A percentile compares a stretch with the other conserved stretches of the same genome.
Conservation (phyloP, 2,113 vertebrate genomes). For the Herpailurus yagouaroundi region DNA sequence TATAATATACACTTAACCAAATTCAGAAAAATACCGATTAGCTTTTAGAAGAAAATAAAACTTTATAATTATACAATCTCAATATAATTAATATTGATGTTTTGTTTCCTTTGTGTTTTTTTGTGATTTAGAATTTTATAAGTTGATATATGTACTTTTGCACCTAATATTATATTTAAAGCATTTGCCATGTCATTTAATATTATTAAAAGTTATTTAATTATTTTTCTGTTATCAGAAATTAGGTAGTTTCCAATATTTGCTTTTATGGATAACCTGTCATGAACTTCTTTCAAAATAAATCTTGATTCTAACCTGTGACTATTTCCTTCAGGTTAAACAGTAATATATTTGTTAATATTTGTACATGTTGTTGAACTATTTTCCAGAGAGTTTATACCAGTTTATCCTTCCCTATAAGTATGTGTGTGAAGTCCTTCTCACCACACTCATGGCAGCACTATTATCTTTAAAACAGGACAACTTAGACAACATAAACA, state of each 20-base stretch:
- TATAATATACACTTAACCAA: neutral
- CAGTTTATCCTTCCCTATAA: neutral
- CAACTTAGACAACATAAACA: neutral
- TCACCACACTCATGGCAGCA: neutral
- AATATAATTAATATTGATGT: neutral
- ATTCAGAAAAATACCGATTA: neutral
- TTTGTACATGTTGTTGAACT: neutral
- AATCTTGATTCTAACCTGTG: slow-evolving; percentile 1
- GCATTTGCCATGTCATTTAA: neutral
- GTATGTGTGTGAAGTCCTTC: neutral
- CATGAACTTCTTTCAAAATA: neutral
- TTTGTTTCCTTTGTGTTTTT: slow-evolving; percentile 24
- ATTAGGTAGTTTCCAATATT: neutral
- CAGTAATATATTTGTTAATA: neutral
- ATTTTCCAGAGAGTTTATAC: neutral
- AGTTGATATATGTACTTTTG: neutral
- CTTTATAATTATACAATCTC: neutral
- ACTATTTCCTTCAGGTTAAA: neutral
- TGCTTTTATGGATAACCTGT: neutral
- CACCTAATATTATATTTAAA: neutral
- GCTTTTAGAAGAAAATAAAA: neutral
- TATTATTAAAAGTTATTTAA: neutral
- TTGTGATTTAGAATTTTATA: neutral
- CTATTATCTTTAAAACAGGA: neutral
- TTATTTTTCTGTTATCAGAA: neutral